Conservation (phyloP, 2,888 invertebrate species). For the Entomobrya proxima region DNA sequence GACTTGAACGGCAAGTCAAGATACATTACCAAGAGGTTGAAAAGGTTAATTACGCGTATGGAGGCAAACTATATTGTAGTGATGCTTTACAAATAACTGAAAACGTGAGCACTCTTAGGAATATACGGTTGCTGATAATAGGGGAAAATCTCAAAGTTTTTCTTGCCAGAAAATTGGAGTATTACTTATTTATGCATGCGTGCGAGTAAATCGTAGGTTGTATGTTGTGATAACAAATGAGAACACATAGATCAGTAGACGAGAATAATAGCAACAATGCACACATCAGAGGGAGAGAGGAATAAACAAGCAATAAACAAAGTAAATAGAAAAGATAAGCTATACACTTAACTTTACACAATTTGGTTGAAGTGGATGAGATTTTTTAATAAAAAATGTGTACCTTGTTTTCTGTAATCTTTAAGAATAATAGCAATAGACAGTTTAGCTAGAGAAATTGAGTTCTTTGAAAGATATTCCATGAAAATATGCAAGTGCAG, state of each 20-base stretch:
- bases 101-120: no score
- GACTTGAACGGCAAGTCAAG: conserved; percentile 60
- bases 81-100: not conserved
- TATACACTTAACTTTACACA: no score
- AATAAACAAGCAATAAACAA: not conserved
- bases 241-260: not conserved
- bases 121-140: no score
- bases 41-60: conserved; percentile 57
- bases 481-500: no score
- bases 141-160: not conserved
- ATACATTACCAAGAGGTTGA: conserved; percentile 57
- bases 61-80: not conserved
- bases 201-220: not conserved
- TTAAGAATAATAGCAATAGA: not conserved
- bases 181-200: conserved; percentile 15
- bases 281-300: not conserved
- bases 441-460: not conserved
- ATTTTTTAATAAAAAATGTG: not conserved
- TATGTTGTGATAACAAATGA: conserved; percentile 37
- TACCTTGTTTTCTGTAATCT: not conserved
- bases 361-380: not conserved
- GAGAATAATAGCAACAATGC: no score
- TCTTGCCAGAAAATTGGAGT: conserved; percentile 40
- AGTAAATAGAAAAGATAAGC: no score
- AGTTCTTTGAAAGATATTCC: not conserved